Base-by-base conservation (phyloP, 2,888 invertebrate genomes). In the Argyresthia goedartella region DNA sequence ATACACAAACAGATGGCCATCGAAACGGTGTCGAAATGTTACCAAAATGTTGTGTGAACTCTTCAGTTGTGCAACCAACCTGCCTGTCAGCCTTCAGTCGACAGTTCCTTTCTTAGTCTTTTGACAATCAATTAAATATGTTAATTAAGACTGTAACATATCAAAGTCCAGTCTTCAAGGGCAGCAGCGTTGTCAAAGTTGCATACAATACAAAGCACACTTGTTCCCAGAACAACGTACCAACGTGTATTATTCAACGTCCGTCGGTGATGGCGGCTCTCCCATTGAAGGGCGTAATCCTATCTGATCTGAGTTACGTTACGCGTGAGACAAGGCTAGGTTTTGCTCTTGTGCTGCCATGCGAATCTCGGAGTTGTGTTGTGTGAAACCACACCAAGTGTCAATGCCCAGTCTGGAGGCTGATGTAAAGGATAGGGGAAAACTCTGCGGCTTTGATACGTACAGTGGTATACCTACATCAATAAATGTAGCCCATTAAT, bases 361-460 rank as follows among this genome's bases (percentile, higher is more conserved):
- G 34, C 47, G 47, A 11, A 47, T 47, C 47, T 34, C 34, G 25
- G 8, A 47, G 47, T 13, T n/a, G 33, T 16, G 14, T 15, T 13
- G 15, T 25, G 47, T 47, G 34, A 46, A 47, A 33, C 47, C 47
- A 47, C 47, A 47, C n/a, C n/a, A n/a, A 25, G 25, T 25, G 47
- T n/a, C n/a, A 47, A 47, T 1, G 47, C 13, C 8, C 25, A 34
- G 34, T 6, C 47, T 44, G 8, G 25, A 25, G 25, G 25, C 16
- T 44, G 15, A 8, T 39, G 10, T 39, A 10, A 25, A 25, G 25
- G 25, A 4, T 25, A 4, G 25, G 25, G 25, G 25, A 25, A 6
- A 25, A 25, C 25, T 25, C 25, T 25, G 6, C 25, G 25, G 25
- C 25, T 25, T 25, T 25, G n/a, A n/a, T n/a, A 4, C 6, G 25